Conservation (phyloP, 2,888 invertebrate genomes). For the Ichneumon xanthorius region DNA sequence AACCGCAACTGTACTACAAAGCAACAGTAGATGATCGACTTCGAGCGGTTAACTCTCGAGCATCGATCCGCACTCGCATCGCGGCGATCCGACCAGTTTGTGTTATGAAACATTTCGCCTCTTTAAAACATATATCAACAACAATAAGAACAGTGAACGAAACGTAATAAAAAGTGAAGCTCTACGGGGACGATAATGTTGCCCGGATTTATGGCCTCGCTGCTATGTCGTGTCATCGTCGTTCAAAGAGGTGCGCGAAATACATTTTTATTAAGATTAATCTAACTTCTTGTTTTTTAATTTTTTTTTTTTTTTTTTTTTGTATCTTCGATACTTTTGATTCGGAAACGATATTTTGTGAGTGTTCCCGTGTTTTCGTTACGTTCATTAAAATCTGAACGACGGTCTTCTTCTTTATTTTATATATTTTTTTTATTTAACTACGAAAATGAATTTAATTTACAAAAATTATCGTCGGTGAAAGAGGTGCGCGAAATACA, state of each 20-base stretch:
- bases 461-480: slow-evolving; percentile 73
- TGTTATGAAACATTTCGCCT: slow-evolving; percentile 26
- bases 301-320: not conserved
- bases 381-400: not conserved
- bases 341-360: not conserved
- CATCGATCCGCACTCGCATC: slow-evolving; percentile 70
- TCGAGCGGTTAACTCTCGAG: slow-evolving; percentile 76
- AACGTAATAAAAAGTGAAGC: not conserved
- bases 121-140: not conserved
- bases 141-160: not conserved
- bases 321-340: not conserved
- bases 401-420: too few species aligned
- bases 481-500: slow-evolving; percentile 72
- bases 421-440: not conserved
- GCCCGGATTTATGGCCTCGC: slow-evolving; percentile 77
- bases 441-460: not conserved
- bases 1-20: slow-evolving; percentile 40
- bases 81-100: slow-evolving; percentile 10
- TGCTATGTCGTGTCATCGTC: slow-evolving; percentile 79
- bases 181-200: slow-evolving; percentile 75
- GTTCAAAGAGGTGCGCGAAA: slow-evolving; percentile 74
- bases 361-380: not conserved
- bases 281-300: not conserved
- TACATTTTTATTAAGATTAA: not conserved
- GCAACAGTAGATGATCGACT: slow-evolving; percentile 73